Evolutionary conservation across 2,113 vertebrate genomes (phyloP), one percentile per base, ranked within the genome.

Genomic region (Thamnaconus septentrionalis): DNA sequence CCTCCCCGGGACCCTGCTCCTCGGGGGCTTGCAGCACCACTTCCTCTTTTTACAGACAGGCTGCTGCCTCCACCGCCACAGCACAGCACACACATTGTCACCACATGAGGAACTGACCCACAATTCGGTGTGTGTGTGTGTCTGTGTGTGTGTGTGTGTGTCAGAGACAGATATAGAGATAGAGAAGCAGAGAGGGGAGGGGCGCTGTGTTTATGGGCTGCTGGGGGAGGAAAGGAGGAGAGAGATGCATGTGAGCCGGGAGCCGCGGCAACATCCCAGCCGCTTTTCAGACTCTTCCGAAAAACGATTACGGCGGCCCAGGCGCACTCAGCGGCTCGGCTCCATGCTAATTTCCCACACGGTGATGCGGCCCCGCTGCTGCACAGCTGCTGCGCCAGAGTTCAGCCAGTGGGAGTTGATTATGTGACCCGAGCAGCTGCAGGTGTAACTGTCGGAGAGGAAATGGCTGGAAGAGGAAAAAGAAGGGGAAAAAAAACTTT

Each of bases 41-140:
- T 93, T 93, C 92, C 91, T 93, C 81, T 83, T 88, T 78, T 84
- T 69, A 75, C 87, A 91, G 90, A 90, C 88, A 80, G 74, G 76
- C 77, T 80, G 83, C 83, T 83, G 81, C 18, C 18, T 31, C 18
- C 18, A 31, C 18, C 18, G 18, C 85, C 81, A 68, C 85, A 85
- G 81, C 84, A 85, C 77, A 86, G 86, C 77, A 43, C 89, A 93
- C 92, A 93, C 91, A 91, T 92, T 93, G 91, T 87, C 87, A 82
- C 90, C 91, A 93, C 91, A 92, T 93, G 91, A 93, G 45, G 5
- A 46, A 46, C 5, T 6, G 45, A 46, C 5, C 45, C 5, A 8
- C 5, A 8, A 6, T 5, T 46, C 45, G 1, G 45, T 46, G 5
- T 31, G 18, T 31, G 18, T 2, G 18, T 31, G 18, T 31, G n/a